Percentiles rank a stretch among this genome's conserved stretches.
Evolutionary conservation across 1,140 invertebrate species (phyloP).

Genomic region (Macrotrachela quadricornifera): DNA sequence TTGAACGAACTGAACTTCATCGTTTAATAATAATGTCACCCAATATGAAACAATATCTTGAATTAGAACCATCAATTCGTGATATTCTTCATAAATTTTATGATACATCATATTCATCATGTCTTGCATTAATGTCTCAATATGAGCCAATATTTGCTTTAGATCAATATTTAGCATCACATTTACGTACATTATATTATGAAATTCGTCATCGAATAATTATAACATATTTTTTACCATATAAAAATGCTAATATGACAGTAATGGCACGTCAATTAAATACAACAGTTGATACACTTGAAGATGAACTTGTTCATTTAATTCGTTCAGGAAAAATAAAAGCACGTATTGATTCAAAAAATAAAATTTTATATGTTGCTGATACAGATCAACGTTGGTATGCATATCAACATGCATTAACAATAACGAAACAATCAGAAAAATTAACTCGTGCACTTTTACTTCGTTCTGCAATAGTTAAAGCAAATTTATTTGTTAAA

Average conservation of each 20-base stretch:
- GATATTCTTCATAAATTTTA: constrained; percentile 97
- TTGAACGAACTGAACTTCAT: constrained; percentile 75
- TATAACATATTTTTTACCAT: constrained; percentile 48
- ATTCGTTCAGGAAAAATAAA: constrained; percentile 92
- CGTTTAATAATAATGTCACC: constrained; percentile 78
- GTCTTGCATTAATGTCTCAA: constrained; percentile 74
- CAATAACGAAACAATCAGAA: constrained; percentile 76
- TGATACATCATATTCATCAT: constrained; percentile 87
- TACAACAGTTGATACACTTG: constrained; percentile 61
- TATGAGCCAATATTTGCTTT: constrained; percentile 78
- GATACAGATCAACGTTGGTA: constrained; percentile 82
- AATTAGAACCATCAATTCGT: constrained; percentile 81
- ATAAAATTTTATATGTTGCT: constrained; percentile 86
- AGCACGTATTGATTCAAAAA: constrained; percentile 87
- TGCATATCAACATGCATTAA: constrained; percentile 73
- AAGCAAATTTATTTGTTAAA: constrained; percentile 75
- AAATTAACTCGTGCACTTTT: constrained; percentile 64
- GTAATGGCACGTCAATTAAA: constrained; percentile 94
- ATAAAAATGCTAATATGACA: constrained; percentile 81
- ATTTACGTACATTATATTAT: constrained; percentile 71
- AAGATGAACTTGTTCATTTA: constrained; percentile 90
- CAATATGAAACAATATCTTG: constrained; percentile 89
- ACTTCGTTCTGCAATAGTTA: constrained; percentile 68
- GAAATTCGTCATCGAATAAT: constrained; percentile 84
- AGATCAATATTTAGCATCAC: constrained; percentile 91